Evolutionary conservation across 1,140 invertebrate species (phyloP).

Genomic region (Drosophila sturtevanti): DNA sequence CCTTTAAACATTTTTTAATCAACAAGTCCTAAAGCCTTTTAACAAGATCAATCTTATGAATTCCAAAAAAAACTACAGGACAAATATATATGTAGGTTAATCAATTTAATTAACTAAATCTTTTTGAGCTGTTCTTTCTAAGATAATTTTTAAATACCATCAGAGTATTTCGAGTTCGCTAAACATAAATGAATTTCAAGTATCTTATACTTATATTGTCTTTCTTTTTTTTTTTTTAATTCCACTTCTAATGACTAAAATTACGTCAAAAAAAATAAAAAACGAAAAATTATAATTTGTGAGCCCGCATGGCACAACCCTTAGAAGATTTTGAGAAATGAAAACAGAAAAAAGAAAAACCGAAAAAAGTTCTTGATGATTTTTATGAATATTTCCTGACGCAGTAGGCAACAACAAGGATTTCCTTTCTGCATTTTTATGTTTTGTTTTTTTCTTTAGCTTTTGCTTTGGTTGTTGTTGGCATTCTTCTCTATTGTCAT

Average conservation of each 20-base stretch:
- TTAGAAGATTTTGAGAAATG: neutral
- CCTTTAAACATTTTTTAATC: no score
- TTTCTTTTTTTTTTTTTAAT: neutral
- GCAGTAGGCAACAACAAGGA: constrained; percentile 43
- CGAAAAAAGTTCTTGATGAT: constrained; percentile 44
- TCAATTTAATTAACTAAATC: no score
- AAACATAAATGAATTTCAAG: no score
- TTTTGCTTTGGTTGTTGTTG: neutral
- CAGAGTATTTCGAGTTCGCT: no score
- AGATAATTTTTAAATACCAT: no score
- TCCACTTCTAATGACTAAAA: constrained; percentile 27
- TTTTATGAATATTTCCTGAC: constrained; percentile 76
- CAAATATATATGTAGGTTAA: no score
- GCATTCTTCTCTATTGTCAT: constrained; percentile 35
- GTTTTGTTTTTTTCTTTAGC: constrained; percentile 9
- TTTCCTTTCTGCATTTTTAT: constrained; percentile 27
- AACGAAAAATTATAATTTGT: constrained; percentile 34
- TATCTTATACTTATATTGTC: no score
- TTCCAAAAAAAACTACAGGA: no score
- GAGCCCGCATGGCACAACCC: constrained; percentile 53
- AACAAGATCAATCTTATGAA: no score
- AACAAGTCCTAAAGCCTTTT: no score
- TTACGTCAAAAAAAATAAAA: constrained; percentile 2
- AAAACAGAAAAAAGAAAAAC: constrained; percentile 11
- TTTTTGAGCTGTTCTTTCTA: no score